These are phyloP conservation scores for Encarsia formosa DNA, from an alignment of 2,888 invertebrate species.

Conservation along the genomic window DNA sequence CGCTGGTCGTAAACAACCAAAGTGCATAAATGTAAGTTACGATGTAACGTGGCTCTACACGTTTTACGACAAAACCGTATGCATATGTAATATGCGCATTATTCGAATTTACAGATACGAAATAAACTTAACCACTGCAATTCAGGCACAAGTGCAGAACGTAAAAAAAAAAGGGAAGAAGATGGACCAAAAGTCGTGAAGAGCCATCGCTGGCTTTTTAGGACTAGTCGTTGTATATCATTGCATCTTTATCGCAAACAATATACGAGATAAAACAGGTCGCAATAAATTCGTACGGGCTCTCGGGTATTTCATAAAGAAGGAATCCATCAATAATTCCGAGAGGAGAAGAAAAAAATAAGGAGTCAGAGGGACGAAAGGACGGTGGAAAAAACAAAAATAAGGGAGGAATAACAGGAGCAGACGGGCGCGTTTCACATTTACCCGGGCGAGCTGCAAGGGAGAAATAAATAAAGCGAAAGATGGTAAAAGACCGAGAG, in stretches of 20 bases:
- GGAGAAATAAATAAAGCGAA: conserved; percentile 9
- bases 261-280: conserved; percentile 50
- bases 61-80: conserved; percentile 9
- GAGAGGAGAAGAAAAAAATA: conserved; percentile 10
- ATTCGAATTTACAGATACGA: conserved; percentile 4
- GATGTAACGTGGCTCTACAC: background rate
- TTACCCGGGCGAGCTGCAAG: background rate
- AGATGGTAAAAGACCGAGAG: background rate
- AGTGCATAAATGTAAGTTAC: conserved; percentile 15
- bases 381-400: conserved; percentile 1
- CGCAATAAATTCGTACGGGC: conserved; percentile 50
- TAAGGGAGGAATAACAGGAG: conserved; percentile 6
- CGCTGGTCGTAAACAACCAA: conserved; percentile 4
- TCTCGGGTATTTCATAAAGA: conserved; percentile 51
- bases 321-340: conserved; percentile 51
- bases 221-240: conserved; percentile 39
- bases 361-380: conserved; percentile 9
- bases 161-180: conserved; percentile 9
- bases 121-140: conserved; percentile 16
- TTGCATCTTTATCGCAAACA: conserved; percentile 50
- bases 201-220: conserved; percentile 39
- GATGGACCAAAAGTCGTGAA: conserved; percentile 30
- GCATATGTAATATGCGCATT: background rate
- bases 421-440: background rate
- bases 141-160: conserved; percentile 6